phyloP scores from a whole-genome alignment of 1,140 invertebrate species.

The Eueides isabella region DNA sequence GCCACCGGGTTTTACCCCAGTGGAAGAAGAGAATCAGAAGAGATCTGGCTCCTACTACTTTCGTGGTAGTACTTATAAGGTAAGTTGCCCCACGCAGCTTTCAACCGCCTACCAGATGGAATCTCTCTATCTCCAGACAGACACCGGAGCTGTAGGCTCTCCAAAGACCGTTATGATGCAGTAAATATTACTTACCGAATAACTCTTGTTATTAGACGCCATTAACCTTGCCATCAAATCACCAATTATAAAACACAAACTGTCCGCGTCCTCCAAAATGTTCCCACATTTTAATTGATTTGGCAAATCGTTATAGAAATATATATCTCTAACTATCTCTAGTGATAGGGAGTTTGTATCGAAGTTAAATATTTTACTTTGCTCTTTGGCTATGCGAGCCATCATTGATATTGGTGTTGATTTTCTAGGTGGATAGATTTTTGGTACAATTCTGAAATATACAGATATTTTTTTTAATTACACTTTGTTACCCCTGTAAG shows the following conservation, averaged over 20 bases:
- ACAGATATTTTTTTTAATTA: background rate
- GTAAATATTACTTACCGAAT: constrained; percentile 83
- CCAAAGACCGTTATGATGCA: no score
- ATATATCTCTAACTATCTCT: constrained; percentile 63
- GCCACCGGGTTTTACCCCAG: no score
- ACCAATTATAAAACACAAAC: constrained; percentile 58
- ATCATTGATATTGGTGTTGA: constrained; percentile 58
- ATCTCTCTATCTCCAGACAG: no score
- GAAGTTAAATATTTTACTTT: constrained; percentile 54
- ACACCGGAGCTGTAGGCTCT: no score
- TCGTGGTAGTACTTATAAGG: no score
- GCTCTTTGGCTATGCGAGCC: constrained; percentile 50
- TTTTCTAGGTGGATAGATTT: constrained; percentile 51
- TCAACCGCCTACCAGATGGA: no score
- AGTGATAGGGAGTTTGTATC: constrained; percentile 48
- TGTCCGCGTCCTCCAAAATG: constrained; percentile 40
- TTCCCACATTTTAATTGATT: constrained; percentile 55
- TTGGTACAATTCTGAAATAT: constrained; percentile 59
- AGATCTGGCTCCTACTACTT: no score
- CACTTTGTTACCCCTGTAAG: background rate
- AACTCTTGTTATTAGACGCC: constrained; percentile 84
- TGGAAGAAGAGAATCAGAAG: no score
- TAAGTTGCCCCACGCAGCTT: no score
- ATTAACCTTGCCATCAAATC: constrained; percentile 68
- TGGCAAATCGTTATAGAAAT: constrained; percentile 72